phyloP scores from a whole-genome alignment of 2,797 vertebrate species.

The Tenualosa ilisha region DNA sequence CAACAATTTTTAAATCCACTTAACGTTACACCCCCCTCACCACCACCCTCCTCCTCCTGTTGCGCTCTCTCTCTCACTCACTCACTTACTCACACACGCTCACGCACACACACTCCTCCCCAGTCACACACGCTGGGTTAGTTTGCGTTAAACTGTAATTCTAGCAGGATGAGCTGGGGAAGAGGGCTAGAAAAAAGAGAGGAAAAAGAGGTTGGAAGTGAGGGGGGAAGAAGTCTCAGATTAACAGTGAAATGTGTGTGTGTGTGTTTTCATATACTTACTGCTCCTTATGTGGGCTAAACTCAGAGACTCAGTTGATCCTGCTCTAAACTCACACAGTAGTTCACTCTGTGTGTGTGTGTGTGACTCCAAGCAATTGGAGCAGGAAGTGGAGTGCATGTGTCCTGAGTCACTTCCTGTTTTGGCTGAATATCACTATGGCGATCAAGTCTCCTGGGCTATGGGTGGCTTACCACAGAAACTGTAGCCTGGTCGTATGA shows the following conservation, averaged over 20 bases:
- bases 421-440: not conserved
- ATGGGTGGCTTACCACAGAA: not conserved
- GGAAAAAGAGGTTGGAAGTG: too few species aligned
- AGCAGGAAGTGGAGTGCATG: not conserved
- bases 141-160: too few species aligned
- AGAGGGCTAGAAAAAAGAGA: not conserved
- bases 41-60: not conserved
- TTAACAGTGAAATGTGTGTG: not conserved
- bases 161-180: not conserved
- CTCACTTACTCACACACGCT: not conserved
- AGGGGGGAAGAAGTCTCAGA: not conserved
- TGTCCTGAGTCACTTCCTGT: not conserved
- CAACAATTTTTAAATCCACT: conserved; percentile 12
- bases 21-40: not conserved
- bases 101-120: not conserved
- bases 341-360: not conserved
- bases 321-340: too few species aligned
- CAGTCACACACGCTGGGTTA: not conserved
- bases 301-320: not conserved
- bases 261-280: not conserved
- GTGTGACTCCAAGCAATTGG: not conserved
- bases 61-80: not conserved
- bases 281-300: too few species aligned
- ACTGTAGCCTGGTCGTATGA: not conserved
- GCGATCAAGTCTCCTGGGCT: not conserved